Percentiles rank a stretch among this genome's conserved stretches.
phyloP scores from a whole-genome alignment of 2,888 invertebrate genomes.

The Amblyjoppa fuscipennis region DNA sequence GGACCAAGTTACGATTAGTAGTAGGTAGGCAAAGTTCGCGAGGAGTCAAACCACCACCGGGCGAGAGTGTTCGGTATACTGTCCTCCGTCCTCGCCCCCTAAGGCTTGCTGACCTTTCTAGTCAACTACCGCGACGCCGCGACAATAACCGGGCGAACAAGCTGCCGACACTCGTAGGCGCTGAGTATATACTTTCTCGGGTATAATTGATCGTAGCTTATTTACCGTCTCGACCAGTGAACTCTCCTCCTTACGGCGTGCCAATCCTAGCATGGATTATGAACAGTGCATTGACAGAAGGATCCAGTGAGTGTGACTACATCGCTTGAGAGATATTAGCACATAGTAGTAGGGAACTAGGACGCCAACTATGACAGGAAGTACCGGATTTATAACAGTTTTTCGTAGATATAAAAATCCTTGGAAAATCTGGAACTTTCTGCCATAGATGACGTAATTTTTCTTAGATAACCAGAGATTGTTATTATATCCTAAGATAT shows the following conservation, averaged over 20 bases:
- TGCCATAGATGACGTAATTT: too few species aligned
- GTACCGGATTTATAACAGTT: too few species aligned
- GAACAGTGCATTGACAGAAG: too few species aligned
- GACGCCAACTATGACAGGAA: too few species aligned
- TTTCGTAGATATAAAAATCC: too few species aligned
- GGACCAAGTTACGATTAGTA: slow-evolving; percentile 70
- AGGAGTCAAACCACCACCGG: slow-evolving; percentile 54
- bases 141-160: slow-evolving; percentile 38
- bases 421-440: too few species aligned
- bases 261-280: too few species aligned
- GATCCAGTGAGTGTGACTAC: too few species aligned
- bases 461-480: too few species aligned
- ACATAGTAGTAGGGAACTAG: too few species aligned
- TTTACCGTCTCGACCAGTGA: slow-evolving; percentile 8
- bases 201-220: slow-evolving; percentile 28
- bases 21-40: slow-evolving; percentile 59
- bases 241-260: not conserved
- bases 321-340: too few species aligned
- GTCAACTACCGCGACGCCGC: slow-evolving; percentile 22
- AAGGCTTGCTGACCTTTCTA: slow-evolving; percentile 61
- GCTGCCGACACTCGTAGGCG: slow-evolving; percentile 18
- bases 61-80: not conserved
- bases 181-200: not conserved
- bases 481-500: too few species aligned
- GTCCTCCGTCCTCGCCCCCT: slow-evolving; percentile 11